A percentile compares a stretch with the other conserved stretches of the same genome.
Evolutionary conservation across 2,113 vertebrate species (phyloP).

Genomic region (Hemibagrus wyckioides): DNA sequence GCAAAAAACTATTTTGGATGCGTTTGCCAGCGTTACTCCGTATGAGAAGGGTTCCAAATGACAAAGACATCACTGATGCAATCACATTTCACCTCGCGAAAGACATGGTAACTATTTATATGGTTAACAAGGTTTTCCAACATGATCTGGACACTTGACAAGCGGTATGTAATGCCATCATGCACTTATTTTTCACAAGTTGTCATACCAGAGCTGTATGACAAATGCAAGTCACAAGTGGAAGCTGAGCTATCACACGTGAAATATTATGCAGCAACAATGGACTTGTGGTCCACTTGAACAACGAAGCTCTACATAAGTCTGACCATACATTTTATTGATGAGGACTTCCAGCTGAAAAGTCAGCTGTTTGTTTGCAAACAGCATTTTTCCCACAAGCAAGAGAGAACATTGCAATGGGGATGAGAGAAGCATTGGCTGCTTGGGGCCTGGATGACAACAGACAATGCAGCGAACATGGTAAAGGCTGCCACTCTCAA

Average conservation of each 20-base stretch:
- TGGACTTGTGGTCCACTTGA: slow-evolving; percentile 31
- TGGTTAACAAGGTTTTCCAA: slow-evolving; percentile 26
- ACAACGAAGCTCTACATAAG: slow-evolving; percentile 23
- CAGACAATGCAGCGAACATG: slow-evolving; percentile 24
- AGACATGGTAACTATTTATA: slow-evolving; percentile 37
- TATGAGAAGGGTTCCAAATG: slow-evolving; percentile 33
- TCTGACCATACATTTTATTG: not conserved
- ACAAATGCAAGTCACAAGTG: slow-evolving; percentile 21
- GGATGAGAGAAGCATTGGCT: slow-evolving; percentile 32
- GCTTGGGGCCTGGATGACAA: slow-evolving; percentile 29
- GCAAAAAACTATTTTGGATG: slow-evolving; percentile 33
- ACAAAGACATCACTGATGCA: slow-evolving; percentile 34
- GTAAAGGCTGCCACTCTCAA: slow-evolving; percentile 32
- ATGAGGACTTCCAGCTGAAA: slow-evolving; percentile 23
- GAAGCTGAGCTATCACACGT: slow-evolving; percentile 1
- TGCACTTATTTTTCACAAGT: slow-evolving; percentile 28
- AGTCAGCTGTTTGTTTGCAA: slow-evolving; percentile 33
- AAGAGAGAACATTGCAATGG: slow-evolving; percentile 25
- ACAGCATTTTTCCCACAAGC: slow-evolving; percentile 24
- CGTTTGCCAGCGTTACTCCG: slow-evolving; percentile 31
- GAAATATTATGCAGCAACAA: slow-evolving; percentile 28
- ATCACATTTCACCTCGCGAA: slow-evolving; percentile 32
- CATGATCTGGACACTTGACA: slow-evolving; percentile 33
- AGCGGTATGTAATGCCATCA: slow-evolving; percentile 33
- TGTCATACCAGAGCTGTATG: slow-evolving; percentile 23